Percentiles rank a stretch among this genome's conserved stretches.
These are phyloP conservation scores for Teinopalpus imperialis DNA, from an alignment of 2,888 invertebrate genomes.

Conservation along the genomic window DNA sequence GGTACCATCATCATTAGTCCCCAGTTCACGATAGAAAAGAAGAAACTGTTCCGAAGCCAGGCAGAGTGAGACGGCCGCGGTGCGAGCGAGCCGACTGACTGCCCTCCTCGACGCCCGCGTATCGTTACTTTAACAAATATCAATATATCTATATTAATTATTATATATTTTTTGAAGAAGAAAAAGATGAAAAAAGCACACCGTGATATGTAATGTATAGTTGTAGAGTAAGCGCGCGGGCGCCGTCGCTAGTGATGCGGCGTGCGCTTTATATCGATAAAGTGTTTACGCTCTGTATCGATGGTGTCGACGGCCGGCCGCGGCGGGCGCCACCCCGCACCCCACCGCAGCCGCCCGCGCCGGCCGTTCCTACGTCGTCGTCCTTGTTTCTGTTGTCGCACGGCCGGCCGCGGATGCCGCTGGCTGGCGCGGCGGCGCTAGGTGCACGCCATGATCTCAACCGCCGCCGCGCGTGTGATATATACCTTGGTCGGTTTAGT, in stretches of 20 bases:
- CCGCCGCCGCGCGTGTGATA: constrained; percentile 75
- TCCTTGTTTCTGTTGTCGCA: constrained; percentile 57
- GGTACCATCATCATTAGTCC: constrained; percentile 94
- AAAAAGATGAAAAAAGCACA: constrained; percentile 79
- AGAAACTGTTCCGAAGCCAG: constrained; percentile 92
- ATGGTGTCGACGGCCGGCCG: no score
- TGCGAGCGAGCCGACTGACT: constrained; percentile 74
- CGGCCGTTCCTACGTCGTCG: constrained; percentile 53
- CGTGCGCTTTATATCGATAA: constrained; percentile 45
- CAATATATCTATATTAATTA: constrained; percentile 78
- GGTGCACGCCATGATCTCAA: constrained; percentile 72
- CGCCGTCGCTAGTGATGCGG: constrained; percentile 41
- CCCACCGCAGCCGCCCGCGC: constrained; percentile 59
- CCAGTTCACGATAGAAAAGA: constrained; percentile 94
- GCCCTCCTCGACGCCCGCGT: constrained; percentile 79
- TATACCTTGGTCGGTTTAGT: constrained; percentile 69
- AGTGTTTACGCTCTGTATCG: constrained; percentile 42
- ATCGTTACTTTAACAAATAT: constrained; percentile 80
- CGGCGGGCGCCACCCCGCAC: constrained; percentile 43
- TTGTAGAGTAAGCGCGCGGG: constrained; percentile 63
- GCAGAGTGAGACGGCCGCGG: constrained; percentile 70
- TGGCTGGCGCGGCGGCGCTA: constrained; percentile 59
- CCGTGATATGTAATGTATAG: constrained; percentile 82
- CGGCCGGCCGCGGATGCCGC: background rate
- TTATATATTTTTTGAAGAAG: constrained; percentile 78